Percentiles rank a stretch among this genome's conserved stretches.
Evolutionary conservation across 2,797 vertebrate species (phyloP).

Genomic region (Coracias cyanogaster): DNA sequence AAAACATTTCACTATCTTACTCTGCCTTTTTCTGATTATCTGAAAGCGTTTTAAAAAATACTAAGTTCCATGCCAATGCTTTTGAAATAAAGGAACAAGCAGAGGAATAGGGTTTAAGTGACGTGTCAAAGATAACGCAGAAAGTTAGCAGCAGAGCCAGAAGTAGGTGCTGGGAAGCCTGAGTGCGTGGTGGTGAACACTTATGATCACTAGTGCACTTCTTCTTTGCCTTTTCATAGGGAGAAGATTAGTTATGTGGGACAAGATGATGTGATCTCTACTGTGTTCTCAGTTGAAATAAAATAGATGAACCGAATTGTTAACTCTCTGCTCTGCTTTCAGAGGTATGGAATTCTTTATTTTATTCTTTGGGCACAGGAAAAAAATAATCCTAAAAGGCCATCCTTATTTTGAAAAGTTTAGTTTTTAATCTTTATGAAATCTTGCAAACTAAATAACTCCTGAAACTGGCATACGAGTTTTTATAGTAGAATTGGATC

Average conservation of each 20-base stretch:
- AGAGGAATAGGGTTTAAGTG: neutral
- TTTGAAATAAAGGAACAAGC: conserved; percentile 30
- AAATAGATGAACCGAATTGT: neutral
- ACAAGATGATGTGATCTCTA: neutral
- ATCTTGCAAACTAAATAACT: neutral
- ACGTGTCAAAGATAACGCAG: neutral
- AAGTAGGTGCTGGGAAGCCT: neutral
- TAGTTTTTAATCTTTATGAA: neutral
- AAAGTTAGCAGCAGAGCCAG: conserved; percentile 11
- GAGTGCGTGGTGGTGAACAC: neutral
- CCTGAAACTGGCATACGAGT: neutral
- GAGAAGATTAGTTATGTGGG: neutral
- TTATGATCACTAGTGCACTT: neutral
- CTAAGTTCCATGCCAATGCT: neutral
- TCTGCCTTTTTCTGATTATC: neutral
- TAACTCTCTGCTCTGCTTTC: neutral
- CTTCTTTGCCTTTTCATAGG: neutral
- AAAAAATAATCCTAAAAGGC: neutral
- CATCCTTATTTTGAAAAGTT: neutral
- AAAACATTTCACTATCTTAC: neutral
- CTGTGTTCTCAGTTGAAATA: neutral
- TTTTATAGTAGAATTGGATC: neutral
- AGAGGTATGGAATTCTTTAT: neutral
- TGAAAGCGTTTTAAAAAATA: neutral
- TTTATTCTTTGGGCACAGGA: neutral